Evolutionary conservation across 2,888 invertebrate species (phyloP), one percentile per base, ranked within the genome.

Genomic region (Drosophila siamana): DNA sequence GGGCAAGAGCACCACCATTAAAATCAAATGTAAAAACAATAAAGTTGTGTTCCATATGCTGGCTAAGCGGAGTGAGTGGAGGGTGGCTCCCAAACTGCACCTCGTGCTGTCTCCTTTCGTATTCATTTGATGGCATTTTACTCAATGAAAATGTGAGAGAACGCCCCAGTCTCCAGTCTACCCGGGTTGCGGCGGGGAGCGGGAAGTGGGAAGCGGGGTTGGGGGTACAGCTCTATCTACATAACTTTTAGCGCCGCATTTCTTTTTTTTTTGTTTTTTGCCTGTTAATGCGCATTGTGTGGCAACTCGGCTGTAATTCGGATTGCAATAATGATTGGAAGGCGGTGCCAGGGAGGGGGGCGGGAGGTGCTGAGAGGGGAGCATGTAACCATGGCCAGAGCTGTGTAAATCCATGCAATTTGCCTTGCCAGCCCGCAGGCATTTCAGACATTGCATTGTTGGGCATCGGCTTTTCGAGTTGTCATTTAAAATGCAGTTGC

Each of bases 11-110:
- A 38, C 46, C 19, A 52, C 40, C 65, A 71, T 52, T 54, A 72
- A 82, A 82, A 73, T 77, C 77, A 84, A 88, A 84, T 84, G 86
- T 69, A 86, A 86, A 77, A 84, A 84, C 88, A 88, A 82, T 86
- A 88, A 86, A 79, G 74, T 79, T 74, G 66, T 76, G 66, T 76
- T 79, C 80, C 83, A 88, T 83, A 83, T 88, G 83, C 79, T 78
- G 52, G 48, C 16, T 46, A 19, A 33, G 44, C 57, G 36, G 50
- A 16, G 52, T 46, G n/a, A n/a, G n/a, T n/a, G n/a, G 65, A 73
- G 68, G 59, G 63, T 54, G 54, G 61, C 59, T 16, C 16, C 16
- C 16, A 46, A 19, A 52, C 61, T 68, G 62, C 41, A 40, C 52
- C 40, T 61, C 6, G 15, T 26, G 16, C 52, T 19, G 8, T 2